A percentile compares a stretch with the other conserved stretches of the same genome.
phyloP scores from a whole-genome alignment of 2,888 invertebrate species.

The Odontocerum albicorne region DNA sequence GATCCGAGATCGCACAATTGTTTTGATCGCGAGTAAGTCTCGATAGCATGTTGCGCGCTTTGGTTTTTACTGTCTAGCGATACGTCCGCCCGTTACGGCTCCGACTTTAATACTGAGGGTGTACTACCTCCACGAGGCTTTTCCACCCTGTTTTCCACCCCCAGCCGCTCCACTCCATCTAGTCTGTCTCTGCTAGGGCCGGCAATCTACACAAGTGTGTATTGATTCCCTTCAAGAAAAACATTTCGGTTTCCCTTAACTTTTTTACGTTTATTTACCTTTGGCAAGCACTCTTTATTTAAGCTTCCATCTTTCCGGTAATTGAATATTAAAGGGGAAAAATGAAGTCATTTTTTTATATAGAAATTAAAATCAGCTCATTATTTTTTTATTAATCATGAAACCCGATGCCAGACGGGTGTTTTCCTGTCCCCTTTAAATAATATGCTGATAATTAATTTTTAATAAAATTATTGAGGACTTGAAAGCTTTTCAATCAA shows the following conservation, averaged over 20 bases:
- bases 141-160: conserved; percentile 27
- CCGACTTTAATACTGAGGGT: conserved; percentile 30
- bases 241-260: conserved; percentile 22
- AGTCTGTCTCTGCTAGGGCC: conserved; percentile 26
- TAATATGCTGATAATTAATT: no score
- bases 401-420: no score
- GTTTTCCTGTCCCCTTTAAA: no score
- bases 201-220: conserved; percentile 27
- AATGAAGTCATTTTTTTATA: no score
- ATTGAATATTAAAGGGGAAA: conserved; percentile 22
- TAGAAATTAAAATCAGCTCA: no score
- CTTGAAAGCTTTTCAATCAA: no score
- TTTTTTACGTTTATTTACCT: conserved; percentile 31
- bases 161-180: conserved; percentile 11
- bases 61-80: background rate
- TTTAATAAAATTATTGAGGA: no score
- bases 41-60: conserved; percentile 27
- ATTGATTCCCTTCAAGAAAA: conserved; percentile 34
- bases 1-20: background rate
- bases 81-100: conserved; percentile 22
- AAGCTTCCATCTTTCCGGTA: conserved; percentile 20
- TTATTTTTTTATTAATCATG: no score
- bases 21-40: conserved; percentile 16
- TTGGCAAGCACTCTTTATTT: conserved; percentile 24
- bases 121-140: no score